These are phyloP conservation scores for Sitta europaea DNA, from an alignment of 2,113 vertebrate genomes.

Conservation along the genomic window DNA sequence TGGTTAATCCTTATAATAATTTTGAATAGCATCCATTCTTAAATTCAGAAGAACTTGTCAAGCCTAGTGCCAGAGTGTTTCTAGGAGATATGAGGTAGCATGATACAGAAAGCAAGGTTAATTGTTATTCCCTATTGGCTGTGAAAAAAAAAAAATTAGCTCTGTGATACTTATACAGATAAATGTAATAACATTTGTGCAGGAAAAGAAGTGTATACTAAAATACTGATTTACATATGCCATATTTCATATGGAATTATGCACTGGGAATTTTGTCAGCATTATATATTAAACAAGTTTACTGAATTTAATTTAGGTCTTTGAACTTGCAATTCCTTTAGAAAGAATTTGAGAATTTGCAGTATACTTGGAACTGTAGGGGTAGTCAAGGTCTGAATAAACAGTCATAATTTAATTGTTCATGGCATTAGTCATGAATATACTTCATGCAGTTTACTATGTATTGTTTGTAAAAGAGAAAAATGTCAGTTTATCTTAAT, in stretches of 20 bases:
- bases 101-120: background rate
- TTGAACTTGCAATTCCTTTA: background rate
- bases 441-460: background rate
- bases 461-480: background rate
- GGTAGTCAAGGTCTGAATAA: background rate
- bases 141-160: background rate
- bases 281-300: background rate
- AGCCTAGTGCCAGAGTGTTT: background rate
- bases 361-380: background rate
- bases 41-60: background rate
- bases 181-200: background rate
- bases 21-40: background rate
- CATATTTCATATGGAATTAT: background rate
- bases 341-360: background rate
- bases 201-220: background rate
- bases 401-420: background rate
- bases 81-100: background rate
- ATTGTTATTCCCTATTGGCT: background rate
- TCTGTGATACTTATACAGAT: background rate
- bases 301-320: background rate
- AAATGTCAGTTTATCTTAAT: background rate
- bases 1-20: background rate
- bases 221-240: background rate
- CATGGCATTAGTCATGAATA: background rate
- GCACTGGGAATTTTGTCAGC: background rate